Evolutionary conservation across 1,140 invertebrate genomes (phyloP), one percentile per base, ranked within the genome.

Genomic region (Drosophila paulistorum): DNA sequence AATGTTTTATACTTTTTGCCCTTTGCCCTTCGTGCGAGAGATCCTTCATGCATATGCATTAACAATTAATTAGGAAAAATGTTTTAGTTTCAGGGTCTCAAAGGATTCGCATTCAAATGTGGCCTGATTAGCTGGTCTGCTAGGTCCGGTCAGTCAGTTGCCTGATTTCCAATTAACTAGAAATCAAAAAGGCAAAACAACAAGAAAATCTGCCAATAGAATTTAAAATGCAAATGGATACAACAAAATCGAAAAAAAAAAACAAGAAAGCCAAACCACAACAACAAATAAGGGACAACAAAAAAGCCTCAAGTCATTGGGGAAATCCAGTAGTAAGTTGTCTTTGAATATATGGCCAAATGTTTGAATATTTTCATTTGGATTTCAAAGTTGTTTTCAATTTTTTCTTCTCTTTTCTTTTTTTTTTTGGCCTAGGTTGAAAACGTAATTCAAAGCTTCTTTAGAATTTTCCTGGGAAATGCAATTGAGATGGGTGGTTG

Each of bases 181-280:
- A 62, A 62, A 62, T 45, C 17, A 66, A 71, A 74, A 63, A 59
- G 17, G 23, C 60, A 33, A 60, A 60, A 70, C 69, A 68, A 69
- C 74, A 69, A 66, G 65, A 74, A 54, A 76, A 55, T 63, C 64
- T 70, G 67, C 68, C 67, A 81, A 72, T 69, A 64, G 78, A 86
- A 86, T 85, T 85, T 82, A 83, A 78, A 86, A 85, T 85, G 82
- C 79, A 85, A 85, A 85, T 85, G 79, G 65, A 82, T 57, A 5
- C 30, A 30, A 30, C 30, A 30, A 30, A 30, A 30, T 0, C 5
- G 0, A 30, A 30, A 30, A 30, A 6, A 55, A 57, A 54, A 39
- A 17, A 14, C n/a, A 64, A 66, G 57, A 51, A 57, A 51, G 35
- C 57, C n/a, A 11, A 33, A 26, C 33, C 30, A 54, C 42, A 11